Percentiles rank a stretch among this genome's conserved stretches.
Conservation (phyloP, 2,888 invertebrate genomes). For the Dryobota labecula region DNA sequence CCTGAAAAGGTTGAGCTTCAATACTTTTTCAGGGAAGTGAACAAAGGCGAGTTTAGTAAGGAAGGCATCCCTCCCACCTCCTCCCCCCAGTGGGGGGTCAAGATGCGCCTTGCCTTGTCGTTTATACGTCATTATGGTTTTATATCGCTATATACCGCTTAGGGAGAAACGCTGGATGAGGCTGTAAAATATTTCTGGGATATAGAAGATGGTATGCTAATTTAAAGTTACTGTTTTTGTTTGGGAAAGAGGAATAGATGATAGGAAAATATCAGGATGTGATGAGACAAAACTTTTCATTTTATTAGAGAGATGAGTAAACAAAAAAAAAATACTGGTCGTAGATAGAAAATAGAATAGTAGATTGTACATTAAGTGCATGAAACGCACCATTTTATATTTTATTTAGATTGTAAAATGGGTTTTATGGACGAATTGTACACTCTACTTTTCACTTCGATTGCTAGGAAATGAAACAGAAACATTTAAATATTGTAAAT, state of each 20-base stretch:
- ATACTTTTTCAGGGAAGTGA: slow-evolving; percentile 70
- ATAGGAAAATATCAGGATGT: not conserved
- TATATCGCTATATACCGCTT: slow-evolving; percentile 62
- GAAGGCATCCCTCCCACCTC: slow-evolving; percentile 67
- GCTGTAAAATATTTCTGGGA: slow-evolving; percentile 38
- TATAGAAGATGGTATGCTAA: slow-evolving; percentile 20
- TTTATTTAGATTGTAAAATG: too few species aligned
- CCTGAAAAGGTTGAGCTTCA: slow-evolving; percentile 63
- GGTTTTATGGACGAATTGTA: too few species aligned
- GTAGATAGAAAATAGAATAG: too few species aligned
- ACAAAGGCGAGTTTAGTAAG: slow-evolving; percentile 78
- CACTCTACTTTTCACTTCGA: too few species aligned
- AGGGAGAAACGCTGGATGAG: slow-evolving; percentile 36
- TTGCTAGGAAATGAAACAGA: too few species aligned
- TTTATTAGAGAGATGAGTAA: too few species aligned
- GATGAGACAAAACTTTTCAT: too few species aligned
- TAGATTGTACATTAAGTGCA: too few species aligned
- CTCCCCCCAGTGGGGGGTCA: slow-evolving; percentile 53
- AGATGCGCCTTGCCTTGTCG: slow-evolving; percentile 67
- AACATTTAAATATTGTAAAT: too few species aligned
- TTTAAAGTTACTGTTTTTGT: slow-evolving; percentile 12
- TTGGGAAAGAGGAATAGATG: not conserved
- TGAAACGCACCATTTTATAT: too few species aligned
- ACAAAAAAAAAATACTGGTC: too few species aligned
- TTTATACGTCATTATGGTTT: slow-evolving; percentile 68